Evolutionary conservation across 2,113 vertebrate genomes (phyloP), one percentile per base, ranked within the genome.

Genomic region (Egretta garzetta): DNA sequence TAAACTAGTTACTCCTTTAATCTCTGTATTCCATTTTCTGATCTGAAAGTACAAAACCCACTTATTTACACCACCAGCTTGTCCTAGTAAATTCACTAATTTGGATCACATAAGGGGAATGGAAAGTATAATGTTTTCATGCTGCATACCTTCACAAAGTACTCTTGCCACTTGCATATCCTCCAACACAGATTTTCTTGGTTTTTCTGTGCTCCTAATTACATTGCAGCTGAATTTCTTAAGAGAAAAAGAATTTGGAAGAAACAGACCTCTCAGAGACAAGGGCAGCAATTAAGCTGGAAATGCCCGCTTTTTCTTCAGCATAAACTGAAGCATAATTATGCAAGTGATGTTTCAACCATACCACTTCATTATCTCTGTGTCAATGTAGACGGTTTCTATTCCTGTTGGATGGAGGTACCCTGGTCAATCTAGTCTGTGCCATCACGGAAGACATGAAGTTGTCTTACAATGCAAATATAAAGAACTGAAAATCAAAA

Each of bases 201-300:
- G 1, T 9, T 67, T 88, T 73, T 53, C 26, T 33, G n/a, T 2
- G 3, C 19, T 67, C 41, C 49, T 79, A 91, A 85, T 92, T 91
- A 72, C 39, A 56, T 10, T 53, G 47, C 15, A 72, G 60, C 52
- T 79, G 50, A 92, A 89, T 72, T 81, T 84, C 76, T 94, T 71
- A 43, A 76, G 62, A 90, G 73, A 68, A 77, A 86, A 92, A 74
- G 17, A 83, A 84, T 43, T 86, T 88, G 52, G 43, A 90, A 90
- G 47, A 81, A 83, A 56, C 7, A 72, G 76, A 84, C 35, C 24
- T 83, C 56, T 92, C 47, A 28, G 52, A 92, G 47, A 95, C 60
- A 95, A 92, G 49, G 88, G 52, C 70, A 95, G 45, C 60, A 91
- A 94, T 94, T 74, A 91, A 91, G 33, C 49, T 92, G 39, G 43